Base-by-base conservation (phyloP, 2,888 invertebrate species). In the Ganaspis brasiliensis region DNA sequence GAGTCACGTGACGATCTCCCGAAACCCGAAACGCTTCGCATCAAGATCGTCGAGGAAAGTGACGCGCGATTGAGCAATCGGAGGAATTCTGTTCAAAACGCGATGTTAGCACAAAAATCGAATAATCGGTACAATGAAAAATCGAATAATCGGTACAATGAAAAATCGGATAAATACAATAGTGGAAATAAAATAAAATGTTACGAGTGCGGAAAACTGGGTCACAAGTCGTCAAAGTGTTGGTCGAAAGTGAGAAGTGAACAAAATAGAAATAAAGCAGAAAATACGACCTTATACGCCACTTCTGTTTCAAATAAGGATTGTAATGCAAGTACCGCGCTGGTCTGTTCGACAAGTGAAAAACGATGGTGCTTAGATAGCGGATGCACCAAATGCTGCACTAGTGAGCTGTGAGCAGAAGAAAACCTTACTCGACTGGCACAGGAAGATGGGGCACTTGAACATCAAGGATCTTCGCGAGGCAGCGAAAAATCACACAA, bases 1-100 rank as follows among this genome's bases (percentile, higher is more conserved):
- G 75, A 74, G 45, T 74, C 72, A 24, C 74, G 77, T 9, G 77
- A 80, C 45, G 45, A 63, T 12, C 40, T 77, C n/a, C 80, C 79
- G 26, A 75, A 31, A 12, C 75, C 74, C 0, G 79, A 81, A 37
- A 72, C 63, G 3, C 45, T 81, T 9, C 40, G 40, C 40, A 40
- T 40, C 12, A 40, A 40, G 12, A 40, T 40, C 2, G 40, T 40
- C 40, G 49, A 40, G 71, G 8, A 73, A 71, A 9, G 76, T 77
- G 19, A 70, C 73, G 16, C 45, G 19, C 10, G 77, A 74, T 40
- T 12, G 10, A 24, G 24, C 77, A 0, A 61, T 78, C 57, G 35
- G 76, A 78, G 3, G 63, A 63, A 31, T 78, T 78, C 26, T 14
- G 73, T 19, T 12, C 31, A 19, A 77, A 77, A 19, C 74, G 78